Base-by-base conservation (phyloP, 2,888 invertebrate species). In the Rhopalosiphum nymphaeae region DNA sequence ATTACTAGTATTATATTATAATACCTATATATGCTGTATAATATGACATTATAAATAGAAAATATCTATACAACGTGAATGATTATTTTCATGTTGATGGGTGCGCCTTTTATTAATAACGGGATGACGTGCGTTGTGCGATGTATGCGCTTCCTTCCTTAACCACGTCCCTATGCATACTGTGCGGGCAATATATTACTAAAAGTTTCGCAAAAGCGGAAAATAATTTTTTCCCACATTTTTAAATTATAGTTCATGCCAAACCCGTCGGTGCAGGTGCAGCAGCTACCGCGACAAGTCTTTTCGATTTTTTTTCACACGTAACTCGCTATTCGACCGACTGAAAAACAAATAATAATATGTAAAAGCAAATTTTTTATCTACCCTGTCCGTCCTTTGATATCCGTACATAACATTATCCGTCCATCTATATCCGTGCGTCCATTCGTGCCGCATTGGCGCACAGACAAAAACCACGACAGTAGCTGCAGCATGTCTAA, bases 151-250 rank as follows among this genome's bases (percentile, higher is more conserved):
- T 53, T 16, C 36, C n/a, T 53, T 86, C 46, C 16, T 49, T n/a
- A 53, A 10, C n/a, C 21, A 16, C 67, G 16, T 67, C n/a, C 21
- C 53, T 53, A 53, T 53, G 53, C 53, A 16, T 53, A 53, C 16
- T 16, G 21, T 16, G 21, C 21, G 87, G 3, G 44, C 85, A 26
- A 44, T 44, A 26, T 29, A 46, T 7, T 49, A 53, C 11, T 5
- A 21, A 36, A 21, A n/a, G 57, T 91, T 86, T 91, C 36, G 57
- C 85, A 86, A 91, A n/a, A 91, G 46, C 61, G 57, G 57, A 91
- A 86, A 91, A 86, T 5, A 2, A 3, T n/a, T 56, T 85, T 57
- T 85, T 91, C 21, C 2, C 3, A 2, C n/a, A n/a, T 25, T 56
- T 53, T 84, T 84, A 29, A 91, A 91, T 44, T 53, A 21, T 53